These are phyloP conservation scores for Pollenia labialis DNA, from an alignment of 2,888 invertebrate species.

Conservation along the genomic window DNA sequence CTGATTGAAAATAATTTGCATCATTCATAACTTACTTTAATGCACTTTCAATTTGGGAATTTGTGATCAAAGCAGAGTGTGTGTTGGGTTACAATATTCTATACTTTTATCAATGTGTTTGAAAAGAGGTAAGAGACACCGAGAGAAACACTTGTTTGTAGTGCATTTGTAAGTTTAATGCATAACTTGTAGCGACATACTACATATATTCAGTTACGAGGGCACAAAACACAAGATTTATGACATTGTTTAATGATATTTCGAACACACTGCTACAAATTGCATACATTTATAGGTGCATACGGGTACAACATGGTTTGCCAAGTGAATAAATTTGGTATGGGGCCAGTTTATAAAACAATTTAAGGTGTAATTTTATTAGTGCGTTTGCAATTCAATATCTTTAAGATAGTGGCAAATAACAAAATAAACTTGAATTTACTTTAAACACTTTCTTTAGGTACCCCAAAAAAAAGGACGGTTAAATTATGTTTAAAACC, in stretches of 20 bases:
- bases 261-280: conserved; percentile 41
- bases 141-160: background rate
- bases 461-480: no score
- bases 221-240: conserved; percentile 40
- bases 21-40: no score
- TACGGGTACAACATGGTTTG: conserved; percentile 31
- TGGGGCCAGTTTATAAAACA: conserved; percentile 29
- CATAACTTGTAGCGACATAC: conserved; percentile 33
- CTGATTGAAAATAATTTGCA: no score
- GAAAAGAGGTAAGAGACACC: background rate
- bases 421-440: no score
- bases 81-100: no score
- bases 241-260: conserved; percentile 47
- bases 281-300: conserved; percentile 17
- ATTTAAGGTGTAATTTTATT: conserved; percentile 36
- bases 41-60: no score
- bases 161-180: conserved; percentile 33
- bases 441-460: no score
- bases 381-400: conserved; percentile 19
- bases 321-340: conserved; percentile 1
- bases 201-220: conserved; percentile 35
- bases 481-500: no score
- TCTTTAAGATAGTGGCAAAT: background rate
- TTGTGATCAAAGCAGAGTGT: no score
- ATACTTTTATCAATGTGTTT: background rate